A percentile compares a stretch with the other conserved stretches of the same genome.
phyloP scores from a whole-genome alignment of 1,140 invertebrate genomes.

The Zeugodacus cucurbitae region DNA sequence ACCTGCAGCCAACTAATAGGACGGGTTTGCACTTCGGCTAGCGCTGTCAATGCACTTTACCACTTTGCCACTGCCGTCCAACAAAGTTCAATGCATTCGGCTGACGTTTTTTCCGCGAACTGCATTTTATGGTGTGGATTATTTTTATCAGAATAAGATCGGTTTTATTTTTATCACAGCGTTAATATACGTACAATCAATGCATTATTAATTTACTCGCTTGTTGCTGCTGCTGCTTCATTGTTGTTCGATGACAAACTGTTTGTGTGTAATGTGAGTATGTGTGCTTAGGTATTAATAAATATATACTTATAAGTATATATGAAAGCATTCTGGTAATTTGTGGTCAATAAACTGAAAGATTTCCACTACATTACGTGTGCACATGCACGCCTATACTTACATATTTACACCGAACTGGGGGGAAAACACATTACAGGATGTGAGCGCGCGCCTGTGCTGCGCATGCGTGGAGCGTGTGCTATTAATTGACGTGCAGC shows the following conservation, averaged over 20 bases:
- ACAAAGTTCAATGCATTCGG: neutral
- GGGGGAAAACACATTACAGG: too few species aligned
- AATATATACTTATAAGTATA: neutral
- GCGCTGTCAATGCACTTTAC: neutral
- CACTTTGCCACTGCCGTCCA: neutral
- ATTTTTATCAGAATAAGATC: neutral
- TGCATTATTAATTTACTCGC: neutral
- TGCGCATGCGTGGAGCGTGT: neutral
- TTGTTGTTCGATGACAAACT: neutral
- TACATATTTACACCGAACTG: neutral
- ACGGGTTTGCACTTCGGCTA: neutral
- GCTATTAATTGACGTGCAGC: neutral
- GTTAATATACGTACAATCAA: neutral
- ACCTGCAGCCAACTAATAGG: neutral
- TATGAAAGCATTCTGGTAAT: neutral
- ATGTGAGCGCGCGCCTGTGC: neutral
- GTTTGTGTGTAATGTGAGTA: neutral
- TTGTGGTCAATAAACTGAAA: neutral
- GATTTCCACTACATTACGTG: neutral
- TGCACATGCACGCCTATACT: neutral
- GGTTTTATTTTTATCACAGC: conserved; percentile 2
- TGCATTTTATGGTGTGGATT: neutral
- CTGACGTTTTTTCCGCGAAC: neutral
- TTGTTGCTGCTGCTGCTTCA: neutral
- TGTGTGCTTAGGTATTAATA: neutral